These are phyloP conservation scores for Amblyornis subalaris DNA, from an alignment of 2,113 vertebrate species.

Conservation along the genomic window DNA sequence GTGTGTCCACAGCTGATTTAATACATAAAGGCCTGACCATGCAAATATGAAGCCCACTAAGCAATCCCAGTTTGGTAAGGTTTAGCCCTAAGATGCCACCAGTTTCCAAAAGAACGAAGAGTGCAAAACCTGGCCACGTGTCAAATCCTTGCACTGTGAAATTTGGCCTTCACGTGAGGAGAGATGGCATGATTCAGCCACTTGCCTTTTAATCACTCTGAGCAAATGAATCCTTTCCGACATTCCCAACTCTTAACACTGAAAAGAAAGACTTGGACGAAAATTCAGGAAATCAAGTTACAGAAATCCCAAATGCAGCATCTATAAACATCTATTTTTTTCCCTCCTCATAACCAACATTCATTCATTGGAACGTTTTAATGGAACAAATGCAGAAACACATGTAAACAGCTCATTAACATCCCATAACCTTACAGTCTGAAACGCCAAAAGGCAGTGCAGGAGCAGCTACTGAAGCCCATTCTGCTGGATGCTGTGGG, in stretches of 20 bases:
- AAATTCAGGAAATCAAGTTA: background rate
- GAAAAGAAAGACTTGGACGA: background rate
- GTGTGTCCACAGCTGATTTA: background rate
- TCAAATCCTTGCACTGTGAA: background rate
- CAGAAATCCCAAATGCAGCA: background rate
- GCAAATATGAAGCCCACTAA: background rate
- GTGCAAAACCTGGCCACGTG: background rate
- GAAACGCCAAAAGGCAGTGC: background rate
- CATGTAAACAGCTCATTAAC: constrained; percentile 23
- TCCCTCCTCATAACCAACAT: background rate
- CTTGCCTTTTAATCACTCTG: background rate
- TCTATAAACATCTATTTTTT: background rate
- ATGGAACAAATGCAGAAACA: background rate
- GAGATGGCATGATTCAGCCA: background rate
- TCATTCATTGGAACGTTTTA: background rate
- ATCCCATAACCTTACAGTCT: background rate
- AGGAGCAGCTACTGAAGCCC: background rate
- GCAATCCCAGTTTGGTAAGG: background rate
- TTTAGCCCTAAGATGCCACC: background rate
- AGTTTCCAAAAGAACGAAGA: background rate
- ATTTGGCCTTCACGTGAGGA: background rate
- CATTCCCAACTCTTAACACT: background rate
- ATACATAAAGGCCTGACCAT: background rate
- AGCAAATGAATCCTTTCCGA: background rate
- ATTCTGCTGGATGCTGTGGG: background rate